Percentiles rank a stretch among this genome's conserved stretches.
phyloP scores from a whole-genome alignment of 2,888 invertebrate genomes.

The Machimus rusticus region DNA sequence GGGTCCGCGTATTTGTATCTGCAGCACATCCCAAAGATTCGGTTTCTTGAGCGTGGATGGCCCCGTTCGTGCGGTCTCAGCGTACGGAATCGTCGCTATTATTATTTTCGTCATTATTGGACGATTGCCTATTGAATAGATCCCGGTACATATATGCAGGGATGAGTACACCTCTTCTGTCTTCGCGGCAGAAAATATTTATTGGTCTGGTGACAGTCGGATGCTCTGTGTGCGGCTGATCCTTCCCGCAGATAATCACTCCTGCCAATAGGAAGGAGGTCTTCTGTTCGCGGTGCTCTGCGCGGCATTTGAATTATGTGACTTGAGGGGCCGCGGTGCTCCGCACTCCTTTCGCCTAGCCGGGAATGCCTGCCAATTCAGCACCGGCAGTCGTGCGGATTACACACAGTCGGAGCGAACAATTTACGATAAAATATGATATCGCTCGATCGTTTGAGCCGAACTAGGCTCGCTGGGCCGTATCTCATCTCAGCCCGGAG shows the following conservation, averaged over 20 bases:
- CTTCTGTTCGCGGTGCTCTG: background rate
- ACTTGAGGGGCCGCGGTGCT: background rate
- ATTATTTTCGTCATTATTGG: slow-evolving; percentile 39
- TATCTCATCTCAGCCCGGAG: slow-evolving; percentile 32
- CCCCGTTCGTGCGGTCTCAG: background rate
- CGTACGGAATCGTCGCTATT: slow-evolving; percentile 6
- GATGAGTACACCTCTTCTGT: slow-evolving; percentile 25
- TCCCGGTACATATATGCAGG: background rate
- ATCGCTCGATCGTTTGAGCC: slow-evolving; percentile 38
- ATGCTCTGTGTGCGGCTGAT: slow-evolving; percentile 43
- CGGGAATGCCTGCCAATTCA: slow-evolving; percentile 16
- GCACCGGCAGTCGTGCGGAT: slow-evolving; percentile 23
- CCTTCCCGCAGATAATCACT: slow-evolving; percentile 35
- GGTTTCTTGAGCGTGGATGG: background rate
- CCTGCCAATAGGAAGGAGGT: slow-evolving; percentile 37
- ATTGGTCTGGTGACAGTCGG: slow-evolving; percentile 41
- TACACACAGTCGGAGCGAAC: slow-evolving; percentile 25
- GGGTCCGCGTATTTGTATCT: background rate
- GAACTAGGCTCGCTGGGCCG: slow-evolving; percentile 29
- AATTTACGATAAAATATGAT: slow-evolving; percentile 43
- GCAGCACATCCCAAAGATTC: background rate
- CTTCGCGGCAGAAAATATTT: slow-evolving; percentile 39
- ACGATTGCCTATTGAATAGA: slow-evolving; percentile 16
- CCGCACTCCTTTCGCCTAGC: slow-evolving; percentile 18
- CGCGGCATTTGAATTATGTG: slow-evolving; percentile 39